Evolutionary conservation across 1,140 invertebrate genomes (phyloP).

Genomic region (Aethina tumida): DNA sequence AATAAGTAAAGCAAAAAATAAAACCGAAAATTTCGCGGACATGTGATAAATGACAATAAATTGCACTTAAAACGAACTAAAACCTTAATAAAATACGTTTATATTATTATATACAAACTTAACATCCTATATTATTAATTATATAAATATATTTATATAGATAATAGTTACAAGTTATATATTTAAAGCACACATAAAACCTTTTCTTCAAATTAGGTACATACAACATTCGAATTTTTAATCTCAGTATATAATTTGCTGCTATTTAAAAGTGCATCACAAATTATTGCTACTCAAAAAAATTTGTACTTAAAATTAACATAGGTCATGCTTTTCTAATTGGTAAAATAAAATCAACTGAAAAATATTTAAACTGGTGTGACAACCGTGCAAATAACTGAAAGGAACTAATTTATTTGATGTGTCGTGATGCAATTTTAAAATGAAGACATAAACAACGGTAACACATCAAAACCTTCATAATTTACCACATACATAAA

Average conservation of each 20-base stretch:
- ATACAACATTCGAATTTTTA: too few species aligned
- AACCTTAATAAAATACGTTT: not conserved
- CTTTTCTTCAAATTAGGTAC: too few species aligned
- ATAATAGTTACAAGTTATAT: slow-evolving; percentile 1
- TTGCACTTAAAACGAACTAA: slow-evolving; percentile 1
- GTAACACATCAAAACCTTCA: slow-evolving; percentile 31
- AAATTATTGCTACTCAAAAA: too few species aligned
- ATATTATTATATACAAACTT: not conserved
- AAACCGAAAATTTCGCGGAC: slow-evolving; percentile 17
- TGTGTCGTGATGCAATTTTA: not conserved
- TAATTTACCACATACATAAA: slow-evolving; percentile 33
- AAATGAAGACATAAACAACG: slow-evolving; percentile 7
- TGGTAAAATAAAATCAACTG: too few species aligned
- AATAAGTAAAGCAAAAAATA: slow-evolving; percentile 7
- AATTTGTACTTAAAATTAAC: too few species aligned
- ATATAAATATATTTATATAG: not conserved
- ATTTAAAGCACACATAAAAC: too few species aligned
- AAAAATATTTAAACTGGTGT: too few species aligned
- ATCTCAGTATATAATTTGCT: too few species aligned
- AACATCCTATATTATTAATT: not conserved
- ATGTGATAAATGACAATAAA: slow-evolving; percentile 1
- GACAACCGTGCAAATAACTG: slow-evolving; percentile 4
- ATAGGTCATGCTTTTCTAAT: too few species aligned
- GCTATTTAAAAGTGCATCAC: too few species aligned
- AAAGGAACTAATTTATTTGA: slow-evolving; percentile 9